Percentiles rank a stretch among this genome's conserved stretches.
Conservation (phyloP, 1,140 invertebrate genomes). For the Zelostemma sp. region DNA sequence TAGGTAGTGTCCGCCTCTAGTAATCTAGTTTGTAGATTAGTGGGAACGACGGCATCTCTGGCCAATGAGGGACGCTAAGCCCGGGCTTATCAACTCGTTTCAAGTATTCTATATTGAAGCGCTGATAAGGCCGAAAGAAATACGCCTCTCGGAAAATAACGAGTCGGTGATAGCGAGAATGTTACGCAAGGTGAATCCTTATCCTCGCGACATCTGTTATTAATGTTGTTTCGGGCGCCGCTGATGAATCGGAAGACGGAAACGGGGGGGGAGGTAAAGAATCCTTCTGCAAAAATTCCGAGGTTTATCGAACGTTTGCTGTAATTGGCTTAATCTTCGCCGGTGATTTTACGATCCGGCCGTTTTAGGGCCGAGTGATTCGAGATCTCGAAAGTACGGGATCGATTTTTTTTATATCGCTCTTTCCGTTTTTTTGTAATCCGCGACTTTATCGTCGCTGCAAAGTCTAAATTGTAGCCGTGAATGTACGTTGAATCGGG, state of each 20-base stretch:
- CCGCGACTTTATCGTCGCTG: conserved; percentile 14
- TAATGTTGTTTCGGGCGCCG: conserved; percentile 18
- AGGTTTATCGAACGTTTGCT: conserved; percentile 30
- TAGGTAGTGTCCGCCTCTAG: conserved; percentile 40
- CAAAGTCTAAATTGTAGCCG: not conserved
- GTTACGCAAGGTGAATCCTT: conserved; percentile 45
- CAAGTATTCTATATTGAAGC: conserved; percentile 40
- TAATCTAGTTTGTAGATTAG: conserved; percentile 47
- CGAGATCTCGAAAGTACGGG: conserved; percentile 19
- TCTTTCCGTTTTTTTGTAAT: conserved; percentile 24
- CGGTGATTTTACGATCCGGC: conserved; percentile 35
- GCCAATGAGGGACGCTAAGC: conserved; percentile 36
- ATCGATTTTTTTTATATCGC: conserved; percentile 16
- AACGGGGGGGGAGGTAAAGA: conserved; percentile 2
- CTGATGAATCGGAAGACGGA: conserved; percentile 32
- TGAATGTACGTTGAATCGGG: too few relatives aligned
- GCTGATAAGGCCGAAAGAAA: conserved; percentile 42
- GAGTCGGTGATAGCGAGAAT: conserved; percentile 24
- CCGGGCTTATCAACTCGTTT: conserved; percentile 31
- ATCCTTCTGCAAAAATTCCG: conserved; percentile 21
- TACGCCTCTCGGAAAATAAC: conserved; percentile 42
- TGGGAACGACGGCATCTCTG: conserved; percentile 44
- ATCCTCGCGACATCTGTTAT: conserved; percentile 44
- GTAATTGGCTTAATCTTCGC: conserved; percentile 45
- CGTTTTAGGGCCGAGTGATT: conserved; percentile 31